Base-by-base conservation (phyloP, 2,113 vertebrate species). In the Ornithorhynchus anatinus region DNA sequence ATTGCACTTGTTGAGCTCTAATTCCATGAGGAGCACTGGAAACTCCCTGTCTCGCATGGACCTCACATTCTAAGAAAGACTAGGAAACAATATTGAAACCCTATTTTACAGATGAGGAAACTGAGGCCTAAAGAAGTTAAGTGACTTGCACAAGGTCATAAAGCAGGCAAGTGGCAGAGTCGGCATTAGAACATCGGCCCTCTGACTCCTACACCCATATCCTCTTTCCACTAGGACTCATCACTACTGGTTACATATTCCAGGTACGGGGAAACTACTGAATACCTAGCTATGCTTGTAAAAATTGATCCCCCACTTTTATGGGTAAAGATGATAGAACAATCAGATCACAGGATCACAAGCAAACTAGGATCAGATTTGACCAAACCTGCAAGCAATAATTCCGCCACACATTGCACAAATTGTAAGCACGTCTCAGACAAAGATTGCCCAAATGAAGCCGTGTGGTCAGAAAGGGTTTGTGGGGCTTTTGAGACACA, bases 51-150 rank as follows among this genome's bases (percentile, higher is more conserved):
- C n/a, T n/a, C n/a, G n/a, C n/a, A n/a, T n/a, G n/a, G n/a, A n/a
- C n/a, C n/a, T n/a, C n/a, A n/a, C n/a, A n/a, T n/a, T n/a, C n/a
- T n/a, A n/a, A n/a, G n/a, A n/a, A n/a, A n/a, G n/a, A n/a, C n/a
- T n/a, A n/a, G n/a, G n/a, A n/a, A n/a, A n/a, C n/a, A n/a, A n/a
- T n/a, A n/a, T n/a, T n/a, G n/a, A n/a, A n/a, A n/a, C n/a, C n/a
- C n/a, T n/a, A n/a, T 50, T 56, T 70, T 48, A 58, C 33, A 23
- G 27, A 31, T 23, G 32, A 59, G 37, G 27, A 70, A 44, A 12
- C 5, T n/a, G 50, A 27, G 15, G 7, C 12, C 67, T n/a, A 38
- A 16, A 59, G 45, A 27, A 8, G 22, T 8, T 7, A 37, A 42
- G 31, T 10, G 25, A 44, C 31, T 13, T 9, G 32, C 43, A 38